Conservation (phyloP, 2,888 invertebrate genomes). For the Branchellion lobata region DNA sequence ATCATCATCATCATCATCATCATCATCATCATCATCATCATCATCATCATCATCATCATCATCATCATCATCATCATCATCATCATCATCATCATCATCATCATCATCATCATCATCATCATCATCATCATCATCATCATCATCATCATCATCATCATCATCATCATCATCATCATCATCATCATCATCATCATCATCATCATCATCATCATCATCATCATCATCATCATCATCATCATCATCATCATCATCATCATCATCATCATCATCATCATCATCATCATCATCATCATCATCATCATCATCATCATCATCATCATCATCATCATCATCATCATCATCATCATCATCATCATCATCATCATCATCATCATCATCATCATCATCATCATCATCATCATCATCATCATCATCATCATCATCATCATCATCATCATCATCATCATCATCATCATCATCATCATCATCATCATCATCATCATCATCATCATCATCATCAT, state of each 20-base stretch:
- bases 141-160: not conserved
- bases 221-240: conserved; percentile 1
- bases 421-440: not conserved
- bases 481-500: not conserved
- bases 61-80: not conserved
- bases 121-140: not conserved
- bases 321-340: not conserved
- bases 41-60: conserved; percentile 4
- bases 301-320: not conserved
- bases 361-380: not conserved
- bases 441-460: not conserved
- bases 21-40: not conserved
- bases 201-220: not conserved
- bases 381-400: not conserved
- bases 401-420: conserved; percentile 4
- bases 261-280: not conserved
- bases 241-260: not conserved
- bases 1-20: not conserved
- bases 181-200: not conserved
- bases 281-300: conserved; percentile 4
- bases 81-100: not conserved
- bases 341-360: conserved; percentile 1
- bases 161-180: conserved; percentile 4
- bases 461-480: conserved; percentile 1
- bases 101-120: conserved; percentile 1